These are phyloP conservation scores for Meloidogyne floridensis DNA, from an alignment of 1,140 invertebrate genomes.

Conservation along the genomic window DNA sequence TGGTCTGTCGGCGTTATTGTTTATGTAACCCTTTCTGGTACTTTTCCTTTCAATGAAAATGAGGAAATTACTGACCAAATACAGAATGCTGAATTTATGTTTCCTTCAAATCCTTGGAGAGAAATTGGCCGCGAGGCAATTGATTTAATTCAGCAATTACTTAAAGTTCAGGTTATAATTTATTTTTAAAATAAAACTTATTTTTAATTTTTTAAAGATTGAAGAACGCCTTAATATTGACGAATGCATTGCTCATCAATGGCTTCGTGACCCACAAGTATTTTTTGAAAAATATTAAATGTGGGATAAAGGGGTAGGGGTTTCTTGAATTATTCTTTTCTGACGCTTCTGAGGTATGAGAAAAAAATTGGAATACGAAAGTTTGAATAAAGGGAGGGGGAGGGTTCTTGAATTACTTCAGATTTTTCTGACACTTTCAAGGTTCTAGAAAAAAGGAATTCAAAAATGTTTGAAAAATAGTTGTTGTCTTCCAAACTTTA, in stretches of 20 bases:
- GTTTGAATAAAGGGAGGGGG: no score
- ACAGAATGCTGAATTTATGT: slow-evolving; percentile 99
- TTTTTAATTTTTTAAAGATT: slow-evolving; percentile 44
- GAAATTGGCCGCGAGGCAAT: slow-evolving; percentile 92
- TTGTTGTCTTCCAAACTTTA: no score
- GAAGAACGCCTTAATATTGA: slow-evolving; percentile 75
- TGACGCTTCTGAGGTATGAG: no score
- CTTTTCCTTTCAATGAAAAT: slow-evolving; percentile 94
- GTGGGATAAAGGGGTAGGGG: no score
- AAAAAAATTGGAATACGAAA: no score
- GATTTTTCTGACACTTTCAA: no score
- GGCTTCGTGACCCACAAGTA: slow-evolving; percentile 76
- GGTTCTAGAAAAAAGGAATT: no score
- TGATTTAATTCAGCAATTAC: slow-evolving; percentile 92
- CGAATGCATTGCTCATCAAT: slow-evolving; percentile 88
- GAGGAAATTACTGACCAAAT: slow-evolving; percentile 99
- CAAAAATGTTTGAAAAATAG: no score
- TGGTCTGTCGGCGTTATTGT: slow-evolving; percentile 99
- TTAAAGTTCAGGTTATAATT: slow-evolving; percentile 86
- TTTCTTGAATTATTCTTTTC: slow-evolving; percentile 42
- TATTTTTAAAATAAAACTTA: background rate
- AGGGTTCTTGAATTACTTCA: no score
- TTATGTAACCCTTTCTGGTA: slow-evolving; percentile 87
- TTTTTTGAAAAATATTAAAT: slow-evolving; percentile 32
- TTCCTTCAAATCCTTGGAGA: slow-evolving; percentile 94